Evolutionary conservation across 2,888 invertebrate species (phyloP).

Genomic region (Hemicrepidius hirtus): DNA sequence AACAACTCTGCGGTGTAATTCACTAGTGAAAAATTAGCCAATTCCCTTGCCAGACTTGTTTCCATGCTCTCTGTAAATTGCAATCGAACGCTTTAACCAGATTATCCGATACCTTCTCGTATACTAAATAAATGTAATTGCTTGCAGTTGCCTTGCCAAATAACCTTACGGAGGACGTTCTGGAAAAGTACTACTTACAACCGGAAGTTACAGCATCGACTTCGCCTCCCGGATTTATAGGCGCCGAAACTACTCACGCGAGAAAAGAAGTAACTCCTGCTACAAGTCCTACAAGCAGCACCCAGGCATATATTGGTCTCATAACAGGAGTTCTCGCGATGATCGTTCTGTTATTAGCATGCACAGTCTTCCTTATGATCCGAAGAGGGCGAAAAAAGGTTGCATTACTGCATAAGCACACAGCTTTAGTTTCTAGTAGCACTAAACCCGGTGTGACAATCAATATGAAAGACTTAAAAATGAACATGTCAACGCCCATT

Average conservation of each 20-base stretch:
- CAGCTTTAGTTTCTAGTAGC: conserved; percentile 75
- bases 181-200: conserved; percentile 79
- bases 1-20: conserved; percentile 38
- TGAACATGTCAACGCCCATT: conserved; percentile 75
- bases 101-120: conserved; percentile 38
- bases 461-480: conserved; percentile 76
- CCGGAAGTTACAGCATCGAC: conserved; percentile 67
- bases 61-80: conserved; percentile 42
- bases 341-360: conserved; percentile 78
- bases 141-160: conserved; percentile 74
- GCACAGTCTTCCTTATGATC: conserved; percentile 80
- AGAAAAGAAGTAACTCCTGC: conserved; percentile 75
- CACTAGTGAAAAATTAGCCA: conserved; percentile 46
- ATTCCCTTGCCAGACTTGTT: conserved; percentile 41
- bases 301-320: conserved; percentile 77
- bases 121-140: conserved; percentile 49
- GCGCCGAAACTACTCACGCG: conserved; percentile 73
- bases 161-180: conserved; percentile 77
- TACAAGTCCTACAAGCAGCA: conserved; percentile 77
- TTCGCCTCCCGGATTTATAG: conserved; percentile 68
- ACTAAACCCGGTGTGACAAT: conserved; percentile 75
- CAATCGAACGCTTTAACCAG: conserved; percentile 46
- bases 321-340: conserved; percentile 81
- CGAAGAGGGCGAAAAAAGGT: conserved; percentile 78
- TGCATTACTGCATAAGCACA: conserved; percentile 78